Evolutionary conservation across 2,113 vertebrate species (phyloP).

Genomic region (Mus pahari): DNA sequence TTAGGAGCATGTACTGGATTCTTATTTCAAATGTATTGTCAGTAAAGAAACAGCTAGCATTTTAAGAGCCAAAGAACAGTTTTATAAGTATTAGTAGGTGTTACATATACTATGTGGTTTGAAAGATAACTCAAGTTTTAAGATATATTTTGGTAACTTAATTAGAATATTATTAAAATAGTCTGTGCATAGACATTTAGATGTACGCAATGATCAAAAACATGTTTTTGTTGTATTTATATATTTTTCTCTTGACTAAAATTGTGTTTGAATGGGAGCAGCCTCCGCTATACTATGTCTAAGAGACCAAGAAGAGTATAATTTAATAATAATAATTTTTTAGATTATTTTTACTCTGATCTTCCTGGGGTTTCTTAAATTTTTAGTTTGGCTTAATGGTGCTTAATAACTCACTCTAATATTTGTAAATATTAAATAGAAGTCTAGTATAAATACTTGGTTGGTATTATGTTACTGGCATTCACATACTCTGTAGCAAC

Average conservation of each 20-base stretch:
- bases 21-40: neutral
- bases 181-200: neutral
- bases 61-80: constrained; percentile 21
- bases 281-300: neutral
- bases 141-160: neutral
- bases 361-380: constrained; percentile 13
- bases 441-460: neutral
- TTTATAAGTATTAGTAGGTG: neutral
- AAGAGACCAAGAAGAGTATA: neutral
- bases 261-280: constrained; percentile 39
- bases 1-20: neutral
- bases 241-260: constrained; percentile 58
- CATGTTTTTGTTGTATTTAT: constrained; percentile 14
- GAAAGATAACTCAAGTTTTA: constrained; percentile 57
- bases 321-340: constrained; percentile 20
- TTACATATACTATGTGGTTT: constrained; percentile 44
- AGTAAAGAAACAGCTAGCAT: constrained; percentile 69
- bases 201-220: neutral
- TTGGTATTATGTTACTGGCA: neutral
- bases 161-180: constrained; percentile 58
- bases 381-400: constrained; percentile 27
- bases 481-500: constrained; percentile 8
- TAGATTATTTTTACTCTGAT: neutral
- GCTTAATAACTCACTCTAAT: constrained; percentile 37
- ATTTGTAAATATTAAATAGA: neutral